These are phyloP conservation scores for Bryconaethiops microstoma DNA, from an alignment of 2,797 vertebrate species.

Conservation along the genomic window DNA sequence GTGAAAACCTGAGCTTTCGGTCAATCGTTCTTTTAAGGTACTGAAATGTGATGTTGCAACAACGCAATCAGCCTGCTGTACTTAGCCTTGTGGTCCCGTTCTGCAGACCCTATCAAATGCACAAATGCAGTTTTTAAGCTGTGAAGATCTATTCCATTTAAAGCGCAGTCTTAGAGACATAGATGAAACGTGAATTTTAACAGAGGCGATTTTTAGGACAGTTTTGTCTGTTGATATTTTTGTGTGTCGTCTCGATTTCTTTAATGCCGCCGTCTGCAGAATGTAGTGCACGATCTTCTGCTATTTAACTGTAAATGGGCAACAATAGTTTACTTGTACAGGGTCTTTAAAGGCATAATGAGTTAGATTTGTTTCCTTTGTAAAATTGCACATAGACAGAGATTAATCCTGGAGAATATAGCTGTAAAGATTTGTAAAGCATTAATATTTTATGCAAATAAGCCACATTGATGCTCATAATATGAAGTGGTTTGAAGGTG, in stretches of 20 bases:
- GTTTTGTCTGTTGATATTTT: background rate
- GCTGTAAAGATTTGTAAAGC: slow-evolving; percentile 55
- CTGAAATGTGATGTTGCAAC: background rate
- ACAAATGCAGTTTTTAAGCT: background rate
- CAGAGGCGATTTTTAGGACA: slow-evolving; percentile 7
- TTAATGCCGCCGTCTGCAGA: slow-evolving; percentile 65
- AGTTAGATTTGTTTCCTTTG: slow-evolving; percentile 40
- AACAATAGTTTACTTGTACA: slow-evolving; percentile 62
- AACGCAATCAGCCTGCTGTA: background rate
- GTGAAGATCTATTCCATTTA: background rate
- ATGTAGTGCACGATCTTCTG: slow-evolving; percentile 73
- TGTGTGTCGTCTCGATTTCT: slow-evolving; percentile 39
- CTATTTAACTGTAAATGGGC: slow-evolving; percentile 65
- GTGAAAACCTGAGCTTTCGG: too few species aligned
- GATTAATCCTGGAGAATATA: slow-evolving; percentile 31
- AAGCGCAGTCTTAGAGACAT: background rate
- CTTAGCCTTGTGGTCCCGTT: background rate
- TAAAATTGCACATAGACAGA: slow-evolving; percentile 56
- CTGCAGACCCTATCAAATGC: background rate
- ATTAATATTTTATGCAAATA: slow-evolving; percentile 56
- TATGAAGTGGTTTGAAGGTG: slow-evolving; percentile 56
- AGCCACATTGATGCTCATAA: slow-evolving; percentile 61
- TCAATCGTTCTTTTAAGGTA: too few species aligned
- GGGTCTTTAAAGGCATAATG: slow-evolving; percentile 31
- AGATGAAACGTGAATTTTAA: slow-evolving; percentile 7